A percentile compares a stretch with the other conserved stretches of the same genome.
Evolutionary conservation across 2,797 vertebrate species (phyloP).

Genomic region (Aeoliscus strigatus): DNA sequence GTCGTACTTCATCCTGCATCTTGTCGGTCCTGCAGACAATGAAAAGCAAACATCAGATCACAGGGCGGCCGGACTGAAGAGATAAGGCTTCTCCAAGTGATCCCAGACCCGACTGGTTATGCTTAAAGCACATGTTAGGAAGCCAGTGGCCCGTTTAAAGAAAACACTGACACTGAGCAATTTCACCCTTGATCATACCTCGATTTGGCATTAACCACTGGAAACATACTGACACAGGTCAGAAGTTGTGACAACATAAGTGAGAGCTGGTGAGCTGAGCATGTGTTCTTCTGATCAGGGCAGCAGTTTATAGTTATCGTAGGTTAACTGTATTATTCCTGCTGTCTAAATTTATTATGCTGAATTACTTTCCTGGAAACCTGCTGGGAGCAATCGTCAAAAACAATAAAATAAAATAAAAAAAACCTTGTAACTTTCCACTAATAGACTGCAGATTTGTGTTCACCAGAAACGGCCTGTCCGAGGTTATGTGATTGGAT

Average conservation of each 20-base stretch:
- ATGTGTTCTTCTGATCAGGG: conserved; percentile 28
- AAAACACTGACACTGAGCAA: conserved; percentile 42
- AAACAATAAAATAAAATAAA: conserved; percentile 54
- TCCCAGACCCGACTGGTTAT: conserved; percentile 28
- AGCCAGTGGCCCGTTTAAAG: conserved; percentile 30
- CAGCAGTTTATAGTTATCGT: conserved; percentile 51
- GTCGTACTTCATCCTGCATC: conserved; percentile 6
- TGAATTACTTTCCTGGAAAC: conserved; percentile 55
- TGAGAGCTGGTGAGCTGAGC: conserved; percentile 43
- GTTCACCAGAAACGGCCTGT: conserved; percentile 20
- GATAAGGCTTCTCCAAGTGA: conserved; percentile 31
- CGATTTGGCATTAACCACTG: conserved; percentile 53
- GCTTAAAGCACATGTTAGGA: conserved; percentile 24
- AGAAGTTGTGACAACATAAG: conserved; percentile 55
- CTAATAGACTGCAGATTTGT: conserved; percentile 30
- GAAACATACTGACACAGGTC: conserved; percentile 45
- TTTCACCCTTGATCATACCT: conserved; percentile 37
- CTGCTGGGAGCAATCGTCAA: conserved; percentile 54
- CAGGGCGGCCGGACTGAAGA: conserved; percentile 8
- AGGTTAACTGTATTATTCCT: conserved; percentile 63
- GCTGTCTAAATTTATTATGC: conserved; percentile 60
- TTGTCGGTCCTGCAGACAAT: conserved; percentile 10
- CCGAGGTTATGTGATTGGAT: conserved; percentile 33
- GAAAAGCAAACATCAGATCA: not conserved
- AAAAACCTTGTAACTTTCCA: conserved; percentile 39